Base-by-base conservation (phyloP, 2,888 invertebrate species). In the Crocallis elinguaria region DNA sequence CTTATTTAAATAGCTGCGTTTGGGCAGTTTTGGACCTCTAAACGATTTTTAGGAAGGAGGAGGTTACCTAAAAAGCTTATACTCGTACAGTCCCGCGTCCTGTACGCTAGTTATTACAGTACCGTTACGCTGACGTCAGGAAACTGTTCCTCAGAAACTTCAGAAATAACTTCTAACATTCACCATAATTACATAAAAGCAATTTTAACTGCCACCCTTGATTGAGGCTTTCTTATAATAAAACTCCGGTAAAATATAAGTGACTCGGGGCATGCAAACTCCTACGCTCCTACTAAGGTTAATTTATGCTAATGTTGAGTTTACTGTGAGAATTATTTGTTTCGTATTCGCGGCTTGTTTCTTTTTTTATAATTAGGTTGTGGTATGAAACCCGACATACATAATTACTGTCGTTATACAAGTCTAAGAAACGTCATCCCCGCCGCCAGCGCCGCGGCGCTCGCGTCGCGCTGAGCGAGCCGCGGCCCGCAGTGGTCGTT, bases 271-370 rank as follows among this genome's bases (percentile, higher is more conserved):
- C 63, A 60, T 60, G 63, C 63, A 19, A 61, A 69, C 69, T 67
- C 55, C 61, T 67, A 64, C 67, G 65, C 69, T n/a, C n/a, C n/a
- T n/a, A 64, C 60, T 68, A 70, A 64, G 42, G 62, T 49, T 69
- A 33, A 36, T 50, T 61, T 71, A 75, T 73, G 71, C 51, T 68
- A 75, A 76, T 75, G 56, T 58, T 52, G 37, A 64, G 67, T 72
- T 58, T 36, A 57, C 46, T 32, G 59, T 53, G 33, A 57, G 64
- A 53, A 42, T 36, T 45, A 33, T 43, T 56, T 36, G 13, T 45
- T 38, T 11, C 30, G 57, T 57, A 46, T 58, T 55, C 61, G 42
- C 43, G 33, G 30, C 37, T 49, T 32, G 35, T 41, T 25, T 33
- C 33, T 23, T 36, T 36, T 21, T 42, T 48, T 46, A 52, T 60